Evolutionary conservation across 2,797 vertebrate genomes (phyloP).

Genomic region (Rhodeus uyekii): DNA sequence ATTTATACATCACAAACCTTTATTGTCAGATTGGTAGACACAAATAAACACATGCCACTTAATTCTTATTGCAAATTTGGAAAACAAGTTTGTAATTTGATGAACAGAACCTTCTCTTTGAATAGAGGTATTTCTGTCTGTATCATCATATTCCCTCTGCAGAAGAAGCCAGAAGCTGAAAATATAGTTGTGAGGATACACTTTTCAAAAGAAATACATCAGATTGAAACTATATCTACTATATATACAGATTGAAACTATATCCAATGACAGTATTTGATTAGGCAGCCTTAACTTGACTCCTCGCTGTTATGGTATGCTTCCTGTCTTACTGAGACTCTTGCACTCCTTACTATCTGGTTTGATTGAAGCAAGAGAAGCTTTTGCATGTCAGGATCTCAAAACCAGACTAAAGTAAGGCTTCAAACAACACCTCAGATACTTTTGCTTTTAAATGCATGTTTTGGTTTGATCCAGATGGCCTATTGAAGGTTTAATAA

Average conservation of each 20-base stretch:
- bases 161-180: neutral
- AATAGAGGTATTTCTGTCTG: neutral
- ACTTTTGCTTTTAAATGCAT: conserved; percentile 12
- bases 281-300: conserved; percentile 13
- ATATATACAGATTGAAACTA: neutral
- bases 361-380: conserved; percentile 10
- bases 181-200: neutral
- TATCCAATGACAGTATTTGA: conserved; percentile 2
- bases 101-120: conserved; percentile 13
- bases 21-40: neutral
- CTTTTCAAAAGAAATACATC: conserved; percentile 16
- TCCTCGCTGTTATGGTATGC: conserved; percentile 16
- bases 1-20: neutral
- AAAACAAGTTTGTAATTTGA: conserved; percentile 2
- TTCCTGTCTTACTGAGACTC: conserved; percentile 31
- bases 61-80: neutral
- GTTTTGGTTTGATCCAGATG: conserved; percentile 13
- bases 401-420: conserved; percentile 11
- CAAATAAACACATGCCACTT: neutral
- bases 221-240: neutral
- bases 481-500: conserved; percentile 17
- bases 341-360: neutral
- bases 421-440: conserved; percentile 18
- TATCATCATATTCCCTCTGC: neutral
- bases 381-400: conserved; percentile 14